These are phyloP conservation scores for Nibea albiflora DNA, from an alignment of 2,113 vertebrate genomes.

Conservation along the genomic window DNA sequence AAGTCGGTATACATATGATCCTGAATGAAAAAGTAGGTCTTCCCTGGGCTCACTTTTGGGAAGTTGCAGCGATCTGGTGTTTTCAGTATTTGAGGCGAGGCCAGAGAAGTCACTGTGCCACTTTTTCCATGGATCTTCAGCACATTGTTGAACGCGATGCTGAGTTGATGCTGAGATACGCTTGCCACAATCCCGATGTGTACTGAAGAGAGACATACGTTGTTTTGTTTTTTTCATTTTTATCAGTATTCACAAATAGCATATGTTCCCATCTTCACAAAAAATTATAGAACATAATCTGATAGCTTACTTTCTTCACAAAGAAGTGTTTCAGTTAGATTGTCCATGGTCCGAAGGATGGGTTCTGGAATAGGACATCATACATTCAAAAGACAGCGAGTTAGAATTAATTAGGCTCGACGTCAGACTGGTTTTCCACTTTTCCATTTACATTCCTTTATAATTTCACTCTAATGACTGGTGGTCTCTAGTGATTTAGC, in stretches of 20 bases:
- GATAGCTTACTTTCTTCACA: constrained; percentile 32
- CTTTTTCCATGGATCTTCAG: background rate
- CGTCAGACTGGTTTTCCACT: background rate
- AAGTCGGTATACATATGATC: constrained; percentile 26
- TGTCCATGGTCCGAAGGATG: background rate
- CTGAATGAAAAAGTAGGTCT: constrained; percentile 41
- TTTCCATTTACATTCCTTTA: too few species aligned
- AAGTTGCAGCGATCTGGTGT: constrained; percentile 3
- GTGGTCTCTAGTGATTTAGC: too few species aligned
- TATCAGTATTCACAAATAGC: background rate
- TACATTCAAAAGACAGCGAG: background rate
- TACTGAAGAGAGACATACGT: constrained; percentile 43
- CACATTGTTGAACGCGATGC: constrained; percentile 32
- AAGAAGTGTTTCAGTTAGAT: constrained; percentile 1
- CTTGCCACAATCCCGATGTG: constrained; percentile 51
- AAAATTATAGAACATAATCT: background rate
- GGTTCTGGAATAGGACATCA: constrained; percentile 34
- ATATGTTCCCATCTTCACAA: background rate
- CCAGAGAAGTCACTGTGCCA: background rate
- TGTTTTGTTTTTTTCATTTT: too few species aligned
- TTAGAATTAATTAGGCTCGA: background rate
- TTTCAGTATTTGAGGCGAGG: background rate
- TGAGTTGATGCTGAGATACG: background rate
- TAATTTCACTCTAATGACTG: too few species aligned
- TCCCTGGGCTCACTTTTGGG: constrained; percentile 38